Percentiles rank a stretch among this genome's conserved stretches.
Conservation (phyloP, 2,113 vertebrate genomes). For the Oostethus manadensis region DNA sequence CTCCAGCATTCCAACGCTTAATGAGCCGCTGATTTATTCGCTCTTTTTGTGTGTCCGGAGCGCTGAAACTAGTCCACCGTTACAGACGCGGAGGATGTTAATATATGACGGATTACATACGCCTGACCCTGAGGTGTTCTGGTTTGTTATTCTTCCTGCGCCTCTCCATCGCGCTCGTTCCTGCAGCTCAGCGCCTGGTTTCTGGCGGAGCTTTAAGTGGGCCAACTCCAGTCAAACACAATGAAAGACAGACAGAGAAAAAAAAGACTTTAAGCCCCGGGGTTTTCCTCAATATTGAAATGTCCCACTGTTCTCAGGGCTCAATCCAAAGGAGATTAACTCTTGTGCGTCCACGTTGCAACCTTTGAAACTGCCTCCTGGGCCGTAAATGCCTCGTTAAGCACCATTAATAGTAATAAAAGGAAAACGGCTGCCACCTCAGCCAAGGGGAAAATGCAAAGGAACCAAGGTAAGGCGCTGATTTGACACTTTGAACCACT, state of each 20-base stretch:
- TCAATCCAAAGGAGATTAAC: slow-evolving; percentile 66
- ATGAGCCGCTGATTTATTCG: slow-evolving; percentile 33
- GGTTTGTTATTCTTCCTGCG: slow-evolving; percentile 53
- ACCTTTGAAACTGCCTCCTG: slow-evolving; percentile 50
- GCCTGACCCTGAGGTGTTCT: slow-evolving; percentile 36
- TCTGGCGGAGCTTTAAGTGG: slow-evolving; percentile 28
- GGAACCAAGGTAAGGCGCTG: background rate
- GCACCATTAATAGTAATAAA: slow-evolving; percentile 53
- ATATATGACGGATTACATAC: slow-evolving; percentile 47
- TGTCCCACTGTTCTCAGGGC: slow-evolving; percentile 54
- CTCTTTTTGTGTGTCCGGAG: slow-evolving; percentile 30
- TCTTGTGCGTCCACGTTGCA: slow-evolving; percentile 35
- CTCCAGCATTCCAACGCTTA: slow-evolving; percentile 37
- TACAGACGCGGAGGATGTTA: slow-evolving; percentile 35
- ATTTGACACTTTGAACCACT: background rate
- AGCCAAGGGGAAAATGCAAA: slow-evolving; percentile 9
- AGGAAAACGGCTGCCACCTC: slow-evolving; percentile 40
- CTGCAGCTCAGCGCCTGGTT: slow-evolving; percentile 31
- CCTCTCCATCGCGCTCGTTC: slow-evolving; percentile 25
- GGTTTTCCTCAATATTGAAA: slow-evolving; percentile 57
- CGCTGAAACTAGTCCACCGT: slow-evolving; percentile 27
- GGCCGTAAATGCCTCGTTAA: slow-evolving; percentile 46
- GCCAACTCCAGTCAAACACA: slow-evolving; percentile 34
- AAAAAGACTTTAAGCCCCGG: slow-evolving; percentile 28
- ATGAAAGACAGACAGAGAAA: slow-evolving; percentile 30